Conservation (phyloP, 2,888 invertebrate species). For the Rhingia rostrata region DNA sequence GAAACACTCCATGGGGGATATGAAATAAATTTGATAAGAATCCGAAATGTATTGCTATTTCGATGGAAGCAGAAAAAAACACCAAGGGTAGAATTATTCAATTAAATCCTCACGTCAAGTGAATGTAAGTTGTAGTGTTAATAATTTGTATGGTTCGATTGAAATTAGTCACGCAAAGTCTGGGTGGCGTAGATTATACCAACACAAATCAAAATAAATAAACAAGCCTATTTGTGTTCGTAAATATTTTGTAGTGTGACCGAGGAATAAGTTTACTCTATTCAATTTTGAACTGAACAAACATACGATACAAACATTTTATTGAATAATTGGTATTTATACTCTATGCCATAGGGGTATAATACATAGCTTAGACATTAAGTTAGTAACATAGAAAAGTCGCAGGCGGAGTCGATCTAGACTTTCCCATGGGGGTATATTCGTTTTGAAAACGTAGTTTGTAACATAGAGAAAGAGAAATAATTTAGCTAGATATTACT, state of each 20-base stretch:
- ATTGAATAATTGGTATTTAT: no score
- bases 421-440: no score
- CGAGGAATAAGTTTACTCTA: background rate
- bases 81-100: slow-evolving; percentile 14
- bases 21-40: slow-evolving; percentile 2
- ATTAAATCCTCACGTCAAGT: slow-evolving; percentile 30
- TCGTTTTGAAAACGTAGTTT: no score
- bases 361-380: no score
- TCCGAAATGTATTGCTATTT: slow-evolving; percentile 18
- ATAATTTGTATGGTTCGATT: slow-evolving; percentile 18
- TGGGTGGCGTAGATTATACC: background rate
- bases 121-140: slow-evolving; percentile 24
- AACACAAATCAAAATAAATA: background rate
- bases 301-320: background rate
- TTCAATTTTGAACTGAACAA: background rate
- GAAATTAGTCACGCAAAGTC: slow-evolving; percentile 35
- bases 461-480: no score
- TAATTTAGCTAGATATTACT: no score
- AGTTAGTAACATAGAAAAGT: no score
- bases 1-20: background rate
- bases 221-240: background rate
- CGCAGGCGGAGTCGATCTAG: no score
- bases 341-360: no score
- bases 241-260: slow-evolving; percentile 21
- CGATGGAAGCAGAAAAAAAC: background rate